Percentiles rank a stretch among this genome's conserved stretches.
Evolutionary conservation across 2,888 invertebrate species (phyloP).

Genomic region (Amblyjoppa fuscipennis): DNA sequence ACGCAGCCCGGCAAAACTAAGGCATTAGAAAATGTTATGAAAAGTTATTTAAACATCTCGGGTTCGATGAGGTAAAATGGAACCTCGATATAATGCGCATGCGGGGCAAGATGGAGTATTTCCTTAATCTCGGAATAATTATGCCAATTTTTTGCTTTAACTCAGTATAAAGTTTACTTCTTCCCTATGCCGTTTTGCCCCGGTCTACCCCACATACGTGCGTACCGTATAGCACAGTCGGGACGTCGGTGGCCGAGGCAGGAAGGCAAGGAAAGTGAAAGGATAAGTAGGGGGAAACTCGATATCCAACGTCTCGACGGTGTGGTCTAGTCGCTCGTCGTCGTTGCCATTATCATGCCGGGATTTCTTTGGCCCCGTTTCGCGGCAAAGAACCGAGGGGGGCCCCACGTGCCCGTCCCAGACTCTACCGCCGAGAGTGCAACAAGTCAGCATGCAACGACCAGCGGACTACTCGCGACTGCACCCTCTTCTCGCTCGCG

Average conservation of each 20-base stretch:
- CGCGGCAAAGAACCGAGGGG: conserved; percentile 55
- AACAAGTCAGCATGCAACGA: conserved; percentile 67
- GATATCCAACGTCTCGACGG: conserved; percentile 25
- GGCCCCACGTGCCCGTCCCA: conserved; percentile 13
- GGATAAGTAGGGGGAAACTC: conserved; percentile 50
- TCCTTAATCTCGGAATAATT: too few species aligned
- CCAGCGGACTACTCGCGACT: conserved; percentile 20
- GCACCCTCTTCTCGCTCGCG: conserved; percentile 20
- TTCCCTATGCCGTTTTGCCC: not conserved
- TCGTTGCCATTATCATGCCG: conserved; percentile 52
- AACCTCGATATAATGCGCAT: too few species aligned
- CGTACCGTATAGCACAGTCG: not conserved
- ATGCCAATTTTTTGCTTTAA: not conserved
- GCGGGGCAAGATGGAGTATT: too few species aligned
- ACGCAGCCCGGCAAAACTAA: too few species aligned
- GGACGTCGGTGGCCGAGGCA: conserved; percentile 7
- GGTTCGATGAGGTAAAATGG: too few species aligned
- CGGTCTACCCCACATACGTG: not conserved
- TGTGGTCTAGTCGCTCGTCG: conserved; percentile 16
- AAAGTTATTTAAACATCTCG: too few species aligned
- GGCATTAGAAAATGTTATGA: too few species aligned
- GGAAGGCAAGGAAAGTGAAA: conserved; percentile 45
- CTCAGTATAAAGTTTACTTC: not conserved
- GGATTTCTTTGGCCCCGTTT: conserved; percentile 64
- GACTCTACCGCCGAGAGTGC: conserved; percentile 55